phyloP scores from a whole-genome alignment of 2,113 vertebrate species.

The Peromyscus maniculatus region DNA sequence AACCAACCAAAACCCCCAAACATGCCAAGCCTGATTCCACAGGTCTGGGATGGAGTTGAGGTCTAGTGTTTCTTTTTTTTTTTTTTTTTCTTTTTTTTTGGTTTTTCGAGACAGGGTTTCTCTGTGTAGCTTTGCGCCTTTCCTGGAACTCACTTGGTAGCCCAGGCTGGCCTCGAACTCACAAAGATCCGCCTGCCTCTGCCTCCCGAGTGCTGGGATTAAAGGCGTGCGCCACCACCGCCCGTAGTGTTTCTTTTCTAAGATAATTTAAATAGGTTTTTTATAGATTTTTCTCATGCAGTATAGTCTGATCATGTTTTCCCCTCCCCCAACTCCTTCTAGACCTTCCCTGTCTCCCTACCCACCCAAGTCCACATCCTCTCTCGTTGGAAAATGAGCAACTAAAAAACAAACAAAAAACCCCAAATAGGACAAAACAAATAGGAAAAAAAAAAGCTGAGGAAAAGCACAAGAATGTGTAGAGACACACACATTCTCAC shows the following conservation, averaged over 20 bases:
- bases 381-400: not conserved
- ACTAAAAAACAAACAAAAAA: not conserved
- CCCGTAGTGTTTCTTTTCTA: not conserved
- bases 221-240: no score
- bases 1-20: no score
- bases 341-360: not conserved
- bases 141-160: no score
- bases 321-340: not conserved
- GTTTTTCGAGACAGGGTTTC: no score
- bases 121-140: no score
- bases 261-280: not conserved
- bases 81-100: no score
- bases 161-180: no score
- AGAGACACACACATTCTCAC: not conserved
- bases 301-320: not conserved
- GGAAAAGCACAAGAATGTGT: not conserved
- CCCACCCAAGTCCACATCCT: not conserved
- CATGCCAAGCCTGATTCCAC: not conserved
- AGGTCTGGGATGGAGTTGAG: not conserved
- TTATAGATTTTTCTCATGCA: not conserved
- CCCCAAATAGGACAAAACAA: not conserved
- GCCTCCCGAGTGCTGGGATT: no score
- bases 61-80: not conserved
- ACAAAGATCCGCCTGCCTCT: no score
- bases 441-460: not conserved